These are phyloP conservation scores for Crypturellus undulatus DNA, from an alignment of 2,113 vertebrate genomes.

Conservation along the genomic window DNA sequence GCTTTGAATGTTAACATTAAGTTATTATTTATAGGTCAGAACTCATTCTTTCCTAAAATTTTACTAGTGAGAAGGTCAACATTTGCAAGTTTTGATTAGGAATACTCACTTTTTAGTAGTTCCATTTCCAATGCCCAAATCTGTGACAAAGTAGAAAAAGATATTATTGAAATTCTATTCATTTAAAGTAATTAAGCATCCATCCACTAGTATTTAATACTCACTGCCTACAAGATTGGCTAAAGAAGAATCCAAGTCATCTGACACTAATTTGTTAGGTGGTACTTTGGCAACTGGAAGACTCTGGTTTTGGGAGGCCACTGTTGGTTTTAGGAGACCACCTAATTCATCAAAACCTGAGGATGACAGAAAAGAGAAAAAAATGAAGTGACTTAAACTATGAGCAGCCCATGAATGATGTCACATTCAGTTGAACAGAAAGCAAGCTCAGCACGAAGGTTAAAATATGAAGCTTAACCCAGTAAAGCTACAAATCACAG, in stretches of 20 bases:
- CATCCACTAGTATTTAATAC: conserved; percentile 63
- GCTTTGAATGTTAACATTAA: not conserved
- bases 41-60: not conserved
- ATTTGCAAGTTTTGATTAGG: not conserved
- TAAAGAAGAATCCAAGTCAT: conserved; percentile 93
- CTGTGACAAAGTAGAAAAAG: conserved; percentile 73
- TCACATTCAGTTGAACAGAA: not conserved
- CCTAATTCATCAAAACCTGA: conserved; percentile 92
- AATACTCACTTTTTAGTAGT: conserved; percentile 95
- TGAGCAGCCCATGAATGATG: not conserved
- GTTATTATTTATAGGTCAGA: not conserved
- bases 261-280: conserved; percentile 90
- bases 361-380: conserved; percentile 69
- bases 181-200: not conserved
- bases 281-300: conserved; percentile 84
- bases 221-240: conserved; percentile 97
- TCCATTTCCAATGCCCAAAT: conserved; percentile 97
- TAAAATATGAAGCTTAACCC: not conserved
- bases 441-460: not conserved
- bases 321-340: conserved; percentile 94
- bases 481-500: not conserved
- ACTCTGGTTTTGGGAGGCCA: conserved; percentile 89
- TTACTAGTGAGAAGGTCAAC: not conserved
- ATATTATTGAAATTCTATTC: conserved; percentile 19
- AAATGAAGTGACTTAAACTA: not conserved